Base-by-base conservation (phyloP, 2,797 vertebrate species). In the Hypotaenidia philippensis region DNA sequence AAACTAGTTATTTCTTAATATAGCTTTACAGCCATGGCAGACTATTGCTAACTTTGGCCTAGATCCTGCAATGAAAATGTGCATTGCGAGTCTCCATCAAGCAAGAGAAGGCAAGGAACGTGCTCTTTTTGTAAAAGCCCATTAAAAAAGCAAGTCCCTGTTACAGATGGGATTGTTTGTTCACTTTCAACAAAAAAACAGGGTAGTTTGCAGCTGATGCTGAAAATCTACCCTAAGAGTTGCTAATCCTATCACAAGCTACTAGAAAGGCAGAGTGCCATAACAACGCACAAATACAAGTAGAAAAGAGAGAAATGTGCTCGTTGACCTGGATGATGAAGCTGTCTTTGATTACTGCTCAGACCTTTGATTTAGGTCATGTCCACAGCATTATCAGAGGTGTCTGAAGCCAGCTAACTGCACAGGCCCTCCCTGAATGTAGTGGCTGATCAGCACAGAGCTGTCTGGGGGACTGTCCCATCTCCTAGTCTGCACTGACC, bases 11-110 rank as follows among this genome's bases (percentile, higher is more conserved):
- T 89, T 77, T 87, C 65, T 87, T 86, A 69, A 91, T 83, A 92
- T 47, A 86, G 76, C 40, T 95, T 85, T 83, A 49, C 13, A 80
- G 90, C 57, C 82, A 59, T 47, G 41, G 64, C 47, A 71, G 34
- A 26, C 38, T 68, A 34, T 61, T 91, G 60, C 71, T 65, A 78
- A 78, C 55, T 93, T 90, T 93, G 92, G 92, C 92, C 79, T 78
- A 49, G 65, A 83, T 95, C 52, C 69, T 45, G 65, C 87, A 75
- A 47, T 7, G 52, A 61, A 89, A 83, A 61, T 10, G 21, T 31
- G 56, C 0, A 0, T n/a, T 55, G 21, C 18, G 45, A 81, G 65
- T 32, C 61, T 60, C 50, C 14, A 3, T 27, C 13, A 27, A 70
- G 52, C 16, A 66, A 59, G 47, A 1, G 5, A 64, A 78, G 72